Percentiles rank a stretch among this genome's conserved stretches.
phyloP scores from a whole-genome alignment of 2,888 invertebrate genomes.

The Dryobota labecula region DNA sequence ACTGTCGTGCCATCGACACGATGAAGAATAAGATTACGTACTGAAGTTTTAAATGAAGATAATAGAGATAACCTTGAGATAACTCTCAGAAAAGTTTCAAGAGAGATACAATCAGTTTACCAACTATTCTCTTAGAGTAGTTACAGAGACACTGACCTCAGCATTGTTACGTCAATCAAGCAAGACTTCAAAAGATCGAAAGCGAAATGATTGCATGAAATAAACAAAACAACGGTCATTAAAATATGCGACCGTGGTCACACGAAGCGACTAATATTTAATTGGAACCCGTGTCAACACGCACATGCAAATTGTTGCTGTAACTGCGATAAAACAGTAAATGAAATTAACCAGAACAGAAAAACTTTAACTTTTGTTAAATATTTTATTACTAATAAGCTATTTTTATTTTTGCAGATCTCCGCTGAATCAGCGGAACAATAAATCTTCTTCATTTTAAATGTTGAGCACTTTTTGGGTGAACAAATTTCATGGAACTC shows the following conservation, averaged over 20 bases:
- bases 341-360: not conserved
- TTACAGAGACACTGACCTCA: not conserved
- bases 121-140: not conserved
- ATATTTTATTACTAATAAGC: too few species aligned
- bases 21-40: too few species aligned
- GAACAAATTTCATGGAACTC: too few species aligned
- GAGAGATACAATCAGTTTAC: too few species aligned
- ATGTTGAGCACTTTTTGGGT: too few species aligned
- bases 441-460: too few species aligned
- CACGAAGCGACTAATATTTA: conserved; percentile 23
- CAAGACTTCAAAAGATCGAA: not conserved
- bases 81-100: not conserved
- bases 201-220: not conserved
- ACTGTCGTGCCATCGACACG: too few species aligned
- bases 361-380: not conserved
- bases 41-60: not conserved
- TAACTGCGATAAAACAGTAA: not conserved
- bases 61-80: not conserved
- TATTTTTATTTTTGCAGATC: too few species aligned
- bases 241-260: conserved; percentile 1
- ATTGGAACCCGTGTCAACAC: conserved; percentile 37
- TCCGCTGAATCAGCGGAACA: too few species aligned
- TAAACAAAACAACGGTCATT: not conserved
- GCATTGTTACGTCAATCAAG: not conserved
- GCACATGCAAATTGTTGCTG: conserved; percentile 1